phyloP scores from a whole-genome alignment of 2,113 vertebrate genomes.

The Coptodon bakossiorum region DNA sequence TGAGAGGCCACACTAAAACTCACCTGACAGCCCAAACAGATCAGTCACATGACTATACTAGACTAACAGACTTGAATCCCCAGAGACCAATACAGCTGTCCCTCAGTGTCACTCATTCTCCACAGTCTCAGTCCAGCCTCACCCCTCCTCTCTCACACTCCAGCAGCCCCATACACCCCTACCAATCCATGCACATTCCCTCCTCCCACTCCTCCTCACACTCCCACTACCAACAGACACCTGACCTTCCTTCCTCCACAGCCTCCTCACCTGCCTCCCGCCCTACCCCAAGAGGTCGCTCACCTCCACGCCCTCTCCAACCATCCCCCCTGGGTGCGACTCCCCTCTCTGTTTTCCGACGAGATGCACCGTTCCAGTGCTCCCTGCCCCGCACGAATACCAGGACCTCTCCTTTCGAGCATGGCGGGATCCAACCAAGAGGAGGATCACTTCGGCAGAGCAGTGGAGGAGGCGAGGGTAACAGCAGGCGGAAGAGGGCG shows the following conservation, averaged over 20 bases:
- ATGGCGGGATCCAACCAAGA: slow-evolving; percentile 52
- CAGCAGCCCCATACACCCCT: slow-evolving; percentile 61
- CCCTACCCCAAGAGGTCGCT: slow-evolving; percentile 55
- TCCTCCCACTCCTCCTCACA: slow-evolving; percentile 52
- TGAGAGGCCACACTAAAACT: slow-evolving; percentile 44
- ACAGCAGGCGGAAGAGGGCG: slow-evolving; percentile 39
- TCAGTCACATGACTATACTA: slow-evolving; percentile 33
- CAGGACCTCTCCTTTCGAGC: slow-evolving; percentile 52
- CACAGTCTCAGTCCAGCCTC: slow-evolving; percentile 61
- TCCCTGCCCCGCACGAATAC: slow-evolving; percentile 67
- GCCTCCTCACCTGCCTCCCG: slow-evolving; percentile 63
- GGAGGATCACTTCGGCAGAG: slow-evolving; percentile 71
- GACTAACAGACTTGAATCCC: slow-evolving; percentile 33
- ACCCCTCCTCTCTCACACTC: slow-evolving; percentile 62
- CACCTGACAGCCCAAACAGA: slow-evolving; percentile 33
- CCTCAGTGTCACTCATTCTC: slow-evolving; percentile 65
- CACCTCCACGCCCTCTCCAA: slow-evolving; percentile 66
- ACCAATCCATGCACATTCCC: slow-evolving; percentile 57
- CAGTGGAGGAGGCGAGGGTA: slow-evolving; percentile 34
- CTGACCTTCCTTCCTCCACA: slow-evolving; percentile 64
- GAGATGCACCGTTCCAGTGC: slow-evolving; percentile 73
- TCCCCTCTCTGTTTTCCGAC: slow-evolving; percentile 70
- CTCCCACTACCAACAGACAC: slow-evolving; percentile 58
- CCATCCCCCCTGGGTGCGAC: slow-evolving; percentile 66
- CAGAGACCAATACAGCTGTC: slow-evolving; percentile 66